Percentiles rank a stretch among this genome's conserved stretches.
Evolutionary conservation across 2,888 invertebrate species (phyloP).

Genomic region (Lasioglossum zephyrum): DNA sequence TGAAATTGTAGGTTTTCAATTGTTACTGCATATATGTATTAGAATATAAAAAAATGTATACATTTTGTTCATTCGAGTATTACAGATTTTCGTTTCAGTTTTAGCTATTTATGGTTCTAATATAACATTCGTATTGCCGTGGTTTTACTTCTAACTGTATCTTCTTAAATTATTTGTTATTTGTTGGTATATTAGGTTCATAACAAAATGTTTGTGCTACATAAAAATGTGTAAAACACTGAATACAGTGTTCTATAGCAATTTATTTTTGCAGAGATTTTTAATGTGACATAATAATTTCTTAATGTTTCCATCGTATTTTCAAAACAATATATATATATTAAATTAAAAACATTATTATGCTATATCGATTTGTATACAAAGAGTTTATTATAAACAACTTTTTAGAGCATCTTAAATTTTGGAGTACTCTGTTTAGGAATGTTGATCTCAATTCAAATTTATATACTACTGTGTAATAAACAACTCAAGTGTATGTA

Average conservation of each 20-base stretch:
- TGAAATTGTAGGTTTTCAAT: conserved; percentile 39
- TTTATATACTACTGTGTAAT: not conserved
- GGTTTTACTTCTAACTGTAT: conserved; percentile 12
- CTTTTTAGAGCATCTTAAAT: conserved; percentile 6
- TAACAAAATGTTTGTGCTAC: conserved; percentile 13
- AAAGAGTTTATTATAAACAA: conserved; percentile 13
- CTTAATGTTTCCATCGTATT: conserved; percentile 6
- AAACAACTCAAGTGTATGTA: not conserved
- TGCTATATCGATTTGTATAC: not conserved
- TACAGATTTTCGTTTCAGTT: not conserved
- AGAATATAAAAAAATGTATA: conserved; percentile 15
- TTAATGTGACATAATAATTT: not conserved
- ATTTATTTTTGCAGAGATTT: not conserved
- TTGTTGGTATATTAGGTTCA: conserved; percentile 8
- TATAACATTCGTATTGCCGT: conserved; percentile 12
- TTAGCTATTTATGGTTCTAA: not conserved
- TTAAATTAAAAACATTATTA: conserved; percentile 18
- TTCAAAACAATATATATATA: not conserved
- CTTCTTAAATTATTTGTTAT: conserved; percentile 21
- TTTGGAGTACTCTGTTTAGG: conserved; percentile 8
- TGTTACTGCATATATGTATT: conserved; percentile 2
- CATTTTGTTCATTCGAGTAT: conserved; percentile 14
- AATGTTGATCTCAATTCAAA: conserved; percentile 14
- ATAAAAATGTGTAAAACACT: conserved; percentile 9
- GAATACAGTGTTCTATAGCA: not conserved